Base-by-base conservation (phyloP, 2,888 invertebrate genomes). In the Mactromeris polynyma region DNA sequence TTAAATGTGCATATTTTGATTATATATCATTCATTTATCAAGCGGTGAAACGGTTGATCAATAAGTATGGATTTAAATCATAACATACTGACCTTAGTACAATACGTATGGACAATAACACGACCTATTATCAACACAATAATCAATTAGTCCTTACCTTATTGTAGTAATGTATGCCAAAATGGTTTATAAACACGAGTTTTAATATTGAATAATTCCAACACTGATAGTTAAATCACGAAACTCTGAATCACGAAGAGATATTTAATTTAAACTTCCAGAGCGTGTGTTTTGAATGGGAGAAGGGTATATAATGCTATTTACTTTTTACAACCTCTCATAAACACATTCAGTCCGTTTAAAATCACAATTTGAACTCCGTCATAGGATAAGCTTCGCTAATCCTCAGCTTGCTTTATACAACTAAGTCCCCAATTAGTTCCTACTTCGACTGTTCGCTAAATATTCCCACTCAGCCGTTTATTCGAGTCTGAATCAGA, bases 91-190 rank as follows among this genome's bases (percentile, higher is more conserved):
- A 64, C 26, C 51, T 9, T 6, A 17, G 19, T 19, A 51, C 17
- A n/a, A n/a, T 26, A 64, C 26, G 58, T 26, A 11, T 26, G 26
- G 26, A 64, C 58, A 64, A 64, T 64, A 2, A 64, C 26, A 26
- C 7, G 58, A 9, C 11, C n/a, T 33, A 0, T 11, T 17, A 73
- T 19, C 14, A 19, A 17, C 17, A 73, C 17, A 33, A 73, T 73
- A 73, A 73, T 73, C 73, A 73, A 73, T 73, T 33, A 33, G 19
- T 26, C 14, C 36, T 73, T 73, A 73, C 73, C 73, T 73, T 73
- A 17, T 73, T 11, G 73, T 73, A 3, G 33, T 33, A 73, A 3
- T 73, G 73, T 36, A 58, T 6, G 73, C 73, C 73, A 73, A 73
- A 33, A 19, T 33, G 17, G 11, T 73, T 73, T 36, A 36, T 19